These are phyloP conservation scores for Drosophila merina DNA, from an alignment of 2,888 invertebrate species.

Conservation along the genomic window DNA sequence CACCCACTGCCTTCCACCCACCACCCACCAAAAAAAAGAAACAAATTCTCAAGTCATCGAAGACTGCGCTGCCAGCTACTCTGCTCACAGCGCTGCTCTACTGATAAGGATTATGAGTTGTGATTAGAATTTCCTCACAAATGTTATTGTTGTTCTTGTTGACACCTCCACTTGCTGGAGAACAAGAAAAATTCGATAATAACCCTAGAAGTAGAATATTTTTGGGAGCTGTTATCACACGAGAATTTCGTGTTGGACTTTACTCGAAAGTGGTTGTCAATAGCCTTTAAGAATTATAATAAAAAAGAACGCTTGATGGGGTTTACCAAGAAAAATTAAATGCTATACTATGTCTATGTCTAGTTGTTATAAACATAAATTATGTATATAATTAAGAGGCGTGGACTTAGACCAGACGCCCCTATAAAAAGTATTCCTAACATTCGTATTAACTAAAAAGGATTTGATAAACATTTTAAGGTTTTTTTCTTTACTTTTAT, in stretches of 20 bases:
- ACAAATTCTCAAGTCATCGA: slow-evolving; percentile 1
- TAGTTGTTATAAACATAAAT: neutral
- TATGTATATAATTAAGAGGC: neutral
- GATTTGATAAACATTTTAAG: too few relatives aligned
- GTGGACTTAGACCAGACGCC: neutral
- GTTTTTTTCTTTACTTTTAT: too few relatives aligned
- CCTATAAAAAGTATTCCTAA: too few relatives aligned
- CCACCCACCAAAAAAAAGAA: neutral
- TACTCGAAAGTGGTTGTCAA: slow-evolving; percentile 43
- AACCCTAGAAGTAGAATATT: slow-evolving; percentile 23
- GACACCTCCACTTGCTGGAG: slow-evolving; percentile 8
- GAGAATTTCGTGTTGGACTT: slow-evolving; percentile 66
- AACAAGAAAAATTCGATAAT: slow-evolving; percentile 50
- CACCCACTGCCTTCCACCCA: neutral
- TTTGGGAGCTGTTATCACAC: slow-evolving; percentile 60
- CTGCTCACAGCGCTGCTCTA: slow-evolving; percentile 8
- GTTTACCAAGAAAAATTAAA: neutral
- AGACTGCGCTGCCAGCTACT: neutral
- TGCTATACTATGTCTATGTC: neutral
- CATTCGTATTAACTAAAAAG: too few relatives aligned
- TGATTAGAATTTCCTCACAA: slow-evolving; percentile 28
- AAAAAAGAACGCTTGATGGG: neutral
- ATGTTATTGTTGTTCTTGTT: neutral
- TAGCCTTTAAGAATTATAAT: slow-evolving; percentile 15
- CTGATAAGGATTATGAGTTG: slow-evolving; percentile 45